Evolutionary conservation across 2,888 invertebrate species (phyloP).

Genomic region (Cantharis rufa): DNA sequence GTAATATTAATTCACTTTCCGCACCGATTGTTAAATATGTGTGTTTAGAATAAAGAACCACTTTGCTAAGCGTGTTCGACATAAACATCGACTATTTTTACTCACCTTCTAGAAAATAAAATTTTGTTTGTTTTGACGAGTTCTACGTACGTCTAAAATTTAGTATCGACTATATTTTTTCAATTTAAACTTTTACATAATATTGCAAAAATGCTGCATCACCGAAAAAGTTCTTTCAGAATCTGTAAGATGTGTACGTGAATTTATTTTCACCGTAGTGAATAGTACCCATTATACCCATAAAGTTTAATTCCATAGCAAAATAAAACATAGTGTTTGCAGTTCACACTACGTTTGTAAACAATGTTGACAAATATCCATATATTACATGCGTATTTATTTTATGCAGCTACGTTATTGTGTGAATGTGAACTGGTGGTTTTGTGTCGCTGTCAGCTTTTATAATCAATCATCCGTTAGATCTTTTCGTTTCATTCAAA

Average conservation of each 20-base stretch:
- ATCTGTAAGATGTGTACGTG: background rate
- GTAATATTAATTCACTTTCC: no score
- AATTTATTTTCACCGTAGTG: background rate
- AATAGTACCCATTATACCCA: background rate
- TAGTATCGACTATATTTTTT: no score
- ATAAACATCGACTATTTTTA: no score
- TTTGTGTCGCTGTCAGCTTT: conserved; percentile 22
- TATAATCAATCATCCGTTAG: conserved; percentile 22
- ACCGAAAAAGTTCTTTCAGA: background rate
- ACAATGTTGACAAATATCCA: conserved; percentile 39
- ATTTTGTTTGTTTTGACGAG: no score
- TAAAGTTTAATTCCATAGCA: background rate
- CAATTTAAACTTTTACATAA: background rate
- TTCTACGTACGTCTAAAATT: no score
- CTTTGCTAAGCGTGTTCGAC: no score
- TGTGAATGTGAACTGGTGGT: conserved; percentile 14
- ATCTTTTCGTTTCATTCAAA: conserved; percentile 14
- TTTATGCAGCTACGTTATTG: conserved; percentile 16
- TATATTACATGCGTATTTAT: conserved; percentile 35
- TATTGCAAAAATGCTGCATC: background rate
- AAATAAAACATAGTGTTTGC: conserved; percentile 34
- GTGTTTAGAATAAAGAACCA: no score
- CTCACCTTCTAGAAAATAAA: no score
- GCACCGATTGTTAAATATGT: no score
- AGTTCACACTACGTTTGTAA: conserved; percentile 42